phyloP scores from a whole-genome alignment of 2,888 invertebrate genomes.

The Eupithecia pulchellata region DNA sequence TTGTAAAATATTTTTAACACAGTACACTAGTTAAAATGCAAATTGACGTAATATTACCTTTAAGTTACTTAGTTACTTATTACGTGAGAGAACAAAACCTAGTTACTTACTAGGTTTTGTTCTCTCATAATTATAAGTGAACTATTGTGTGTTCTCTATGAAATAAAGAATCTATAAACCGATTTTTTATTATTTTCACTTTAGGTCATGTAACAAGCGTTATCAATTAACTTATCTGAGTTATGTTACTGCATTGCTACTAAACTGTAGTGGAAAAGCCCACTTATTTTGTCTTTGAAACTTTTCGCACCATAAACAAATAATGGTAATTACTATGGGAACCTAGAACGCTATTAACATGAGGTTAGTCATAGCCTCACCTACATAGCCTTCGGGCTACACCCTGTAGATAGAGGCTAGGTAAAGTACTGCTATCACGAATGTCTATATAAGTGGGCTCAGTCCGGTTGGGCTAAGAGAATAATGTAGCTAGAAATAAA shows the following conservation, averaged over 20 bases:
- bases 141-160: no score
- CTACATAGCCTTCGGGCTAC: neutral
- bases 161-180: no score
- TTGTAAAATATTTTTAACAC: no score
- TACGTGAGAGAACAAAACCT: no score
- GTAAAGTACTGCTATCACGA: neutral
- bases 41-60: no score
- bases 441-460: neutral
- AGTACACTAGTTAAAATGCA: no score
- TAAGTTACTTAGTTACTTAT: no score
- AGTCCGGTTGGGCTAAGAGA: neutral
- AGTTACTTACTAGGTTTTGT: no score
- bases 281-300: neutral
- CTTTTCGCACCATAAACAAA: neutral
- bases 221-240: no score
- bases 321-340: slow-evolving; percentile 4
- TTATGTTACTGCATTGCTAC: neutral
- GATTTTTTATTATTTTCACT: no score
- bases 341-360: neutral
- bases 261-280: neutral
- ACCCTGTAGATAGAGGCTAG: neutral
- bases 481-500: neutral
- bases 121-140: no score
- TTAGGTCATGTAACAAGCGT: no score
- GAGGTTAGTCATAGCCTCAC: neutral